These are phyloP conservation scores for Potamilus streckersoni DNA, from an alignment of 1,140 invertebrate genomes.

Conservation along the genomic window DNA sequence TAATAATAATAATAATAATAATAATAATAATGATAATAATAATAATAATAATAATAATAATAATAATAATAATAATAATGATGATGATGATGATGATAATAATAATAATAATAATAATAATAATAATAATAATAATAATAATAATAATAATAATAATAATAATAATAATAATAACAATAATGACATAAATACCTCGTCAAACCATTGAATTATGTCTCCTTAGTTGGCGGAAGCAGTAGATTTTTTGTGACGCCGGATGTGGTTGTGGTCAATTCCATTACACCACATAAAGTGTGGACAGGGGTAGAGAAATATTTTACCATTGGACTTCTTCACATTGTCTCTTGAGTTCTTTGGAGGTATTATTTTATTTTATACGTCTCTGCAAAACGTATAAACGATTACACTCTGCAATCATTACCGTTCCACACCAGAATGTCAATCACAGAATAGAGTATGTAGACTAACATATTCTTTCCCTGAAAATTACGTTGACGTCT, in stretches of 20 bases:
- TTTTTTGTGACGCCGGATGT: neutral
- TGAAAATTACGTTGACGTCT: too few species aligned
- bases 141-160: conserved; percentile 14
- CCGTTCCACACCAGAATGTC: too few species aligned
- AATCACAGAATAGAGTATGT: too few species aligned
- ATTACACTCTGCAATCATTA: too few species aligned
- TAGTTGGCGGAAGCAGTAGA: neutral
- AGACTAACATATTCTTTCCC: too few species aligned
- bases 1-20: conserved; percentile 11
- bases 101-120: conserved; percentile 7
- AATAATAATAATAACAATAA: conserved; percentile 22
- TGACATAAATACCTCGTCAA: neutral
- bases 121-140: conserved; percentile 12
- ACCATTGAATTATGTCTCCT: neutral
- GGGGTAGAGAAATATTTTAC: neutral
- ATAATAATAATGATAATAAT: conserved; percentile 6
- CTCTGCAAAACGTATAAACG: too few species aligned
- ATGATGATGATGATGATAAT: conserved; percentile 4
- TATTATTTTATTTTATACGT: too few species aligned
- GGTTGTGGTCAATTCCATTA: neutral
- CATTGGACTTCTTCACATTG: neutral
- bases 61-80: conserved; percentile 12
- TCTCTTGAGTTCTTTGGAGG: neutral
- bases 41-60: conserved; percentile 2
- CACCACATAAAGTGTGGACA: neutral